Base-by-base conservation (phyloP, 2,113 vertebrate species). In the Prunella fulvescens region DNA sequence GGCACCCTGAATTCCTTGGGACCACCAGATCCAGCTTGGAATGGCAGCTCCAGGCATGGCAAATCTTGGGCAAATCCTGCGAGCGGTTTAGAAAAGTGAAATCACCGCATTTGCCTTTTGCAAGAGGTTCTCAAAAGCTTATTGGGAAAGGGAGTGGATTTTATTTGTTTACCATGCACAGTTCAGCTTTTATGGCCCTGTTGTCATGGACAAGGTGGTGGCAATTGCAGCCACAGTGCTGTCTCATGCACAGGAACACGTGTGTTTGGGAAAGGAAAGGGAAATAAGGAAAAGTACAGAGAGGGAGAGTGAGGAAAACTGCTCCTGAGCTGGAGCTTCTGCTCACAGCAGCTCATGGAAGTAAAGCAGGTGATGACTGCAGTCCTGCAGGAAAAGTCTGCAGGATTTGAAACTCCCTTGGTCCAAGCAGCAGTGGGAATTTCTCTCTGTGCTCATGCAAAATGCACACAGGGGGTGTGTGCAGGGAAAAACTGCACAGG, bases 101-200 rank as follows among this genome's bases (percentile, higher is more conserved):
- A 25, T 77, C 76, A 1, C 61, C 2, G 3, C 12, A 1, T 54
- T 93, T 33, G 31, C 12, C 62, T 88, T 56, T 80, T 39, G 48
- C 31, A 16, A 33, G 31, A 14, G 28, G 39, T 64, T 88, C 88
- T 39, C 67, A 19, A 81, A 71, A n/a, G 18, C 42, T 67, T 45
- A 74, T 57, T 26, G 31, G 16, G 14, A 70, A 88, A 92, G 94
- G 81, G 67, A 85, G 85, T 80, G 96, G 47, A 31, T 89, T 93
- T 88, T 88, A 85, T 95, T 92, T 91, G 58, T 91, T 93, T 94
- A 61, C 54, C 37, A 23, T 7, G 57, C 37, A 12, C 61, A 62
- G 11, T 45, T 92, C 40, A 74, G 44, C 22, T 51, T 28, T 97
- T 96, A 96, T 96, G 93, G 71, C 40, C 5, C 39, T 70, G 71